phyloP scores from a whole-genome alignment of 30 jellyfish, hydroid and myxozoan genomes.

The Clytia hemisphaerica region DNA sequence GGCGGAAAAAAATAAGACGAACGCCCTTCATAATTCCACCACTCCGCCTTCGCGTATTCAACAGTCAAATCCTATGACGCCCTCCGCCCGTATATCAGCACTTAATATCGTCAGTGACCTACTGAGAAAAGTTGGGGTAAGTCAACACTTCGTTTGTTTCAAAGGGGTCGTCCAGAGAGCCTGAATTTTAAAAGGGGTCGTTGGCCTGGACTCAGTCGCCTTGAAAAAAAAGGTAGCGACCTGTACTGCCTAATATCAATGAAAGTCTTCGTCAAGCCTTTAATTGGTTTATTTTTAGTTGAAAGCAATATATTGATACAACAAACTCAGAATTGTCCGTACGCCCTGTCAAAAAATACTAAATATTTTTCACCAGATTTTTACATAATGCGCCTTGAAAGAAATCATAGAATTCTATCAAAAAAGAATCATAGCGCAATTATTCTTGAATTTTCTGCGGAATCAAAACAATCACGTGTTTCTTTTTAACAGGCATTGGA shows the following conservation, averaged over 20 bases:
- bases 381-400: no score
- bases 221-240: neutral
- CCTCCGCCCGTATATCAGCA: slow-evolving; percentile 97
- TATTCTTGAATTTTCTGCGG: no score
- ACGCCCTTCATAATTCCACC: neutral
- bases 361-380: no score
- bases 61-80: slow-evolving; percentile 49
- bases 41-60: neutral
- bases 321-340: neutral
- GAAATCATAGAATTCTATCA: no score
- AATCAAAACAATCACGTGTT: no score
- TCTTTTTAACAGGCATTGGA: slow-evolving; percentile 71
- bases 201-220: neutral
- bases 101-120: slow-evolving; percentile 90
- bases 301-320: neutral
- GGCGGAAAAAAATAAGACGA: slow-evolving; percentile 9
- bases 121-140: slow-evolving; percentile 94
- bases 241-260: neutral
- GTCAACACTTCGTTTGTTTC: slow-evolving; percentile 4
- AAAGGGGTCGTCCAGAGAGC: no score
- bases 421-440: no score
- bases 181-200: neutral
- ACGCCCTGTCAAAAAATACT: no score
- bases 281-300: neutral
- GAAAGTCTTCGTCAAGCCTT: neutral